Evolutionary conservation across 2,797 vertebrate genomes (phyloP).

Genomic region (Rhabdomys pumilio): DNA sequence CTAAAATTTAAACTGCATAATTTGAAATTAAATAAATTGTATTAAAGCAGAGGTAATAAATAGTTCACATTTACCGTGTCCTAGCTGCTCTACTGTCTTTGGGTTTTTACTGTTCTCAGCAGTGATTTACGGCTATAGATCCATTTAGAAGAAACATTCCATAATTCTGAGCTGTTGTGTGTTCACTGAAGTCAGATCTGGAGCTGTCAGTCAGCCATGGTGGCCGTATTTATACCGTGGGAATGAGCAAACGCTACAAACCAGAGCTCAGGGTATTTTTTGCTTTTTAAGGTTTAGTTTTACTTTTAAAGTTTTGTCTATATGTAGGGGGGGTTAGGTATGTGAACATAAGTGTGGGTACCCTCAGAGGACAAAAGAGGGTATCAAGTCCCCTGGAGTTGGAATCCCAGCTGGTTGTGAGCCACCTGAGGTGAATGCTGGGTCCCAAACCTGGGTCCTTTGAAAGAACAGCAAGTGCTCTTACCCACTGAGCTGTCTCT

Average conservation of each 20-base stretch:
- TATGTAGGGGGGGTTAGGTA: no score
- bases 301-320: neutral
- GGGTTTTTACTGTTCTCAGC: neutral
- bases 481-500: neutral
- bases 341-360: neutral
- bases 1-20: conserved; percentile 24
- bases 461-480: neutral
- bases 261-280: neutral
- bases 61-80: neutral
- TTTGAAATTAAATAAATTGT: neutral
- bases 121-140: neutral
- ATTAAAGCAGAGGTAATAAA: conserved; percentile 3
- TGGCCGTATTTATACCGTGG: neutral
- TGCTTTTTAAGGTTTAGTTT: neutral
- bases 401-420: neutral
- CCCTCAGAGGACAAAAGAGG: neutral
- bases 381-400: neutral
- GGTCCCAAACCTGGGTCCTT: neutral
- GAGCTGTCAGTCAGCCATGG: neutral
- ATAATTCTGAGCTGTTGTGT: rapidly evolving
- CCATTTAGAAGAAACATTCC: neutral
- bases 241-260: neutral
- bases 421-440: neutral
- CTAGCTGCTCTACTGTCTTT: neutral
- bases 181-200: neutral